These are phyloP conservation scores for Oscheius sp. DNA, from an alignment of 2,888 invertebrate genomes.

Conservation along the genomic window DNA sequence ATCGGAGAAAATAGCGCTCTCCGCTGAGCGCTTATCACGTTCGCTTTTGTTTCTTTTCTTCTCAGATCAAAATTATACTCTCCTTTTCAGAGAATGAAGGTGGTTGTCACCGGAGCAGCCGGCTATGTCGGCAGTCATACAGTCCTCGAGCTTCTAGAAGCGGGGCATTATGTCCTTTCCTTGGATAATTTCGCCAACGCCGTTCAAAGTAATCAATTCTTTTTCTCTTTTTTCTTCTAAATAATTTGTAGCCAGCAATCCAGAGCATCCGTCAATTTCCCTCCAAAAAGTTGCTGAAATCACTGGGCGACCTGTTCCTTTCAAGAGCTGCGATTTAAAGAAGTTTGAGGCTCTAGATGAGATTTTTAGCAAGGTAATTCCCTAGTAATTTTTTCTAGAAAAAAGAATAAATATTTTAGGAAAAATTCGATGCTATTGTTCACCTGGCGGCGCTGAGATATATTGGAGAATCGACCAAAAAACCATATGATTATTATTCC, in stretches of 20 bases:
- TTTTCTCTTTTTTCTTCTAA: background rate
- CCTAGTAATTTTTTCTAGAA: background rate
- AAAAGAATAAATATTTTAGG: background rate
- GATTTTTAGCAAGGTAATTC: constrained; percentile 52
- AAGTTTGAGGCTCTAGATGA: constrained; percentile 52
- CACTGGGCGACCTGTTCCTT: constrained; percentile 77
- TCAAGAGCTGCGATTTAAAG: constrained; percentile 58
- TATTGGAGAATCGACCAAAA: constrained; percentile 92
- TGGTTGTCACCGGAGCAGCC: constrained; percentile 93
- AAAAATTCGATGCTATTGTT: constrained; percentile 85
- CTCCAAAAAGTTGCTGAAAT: constrained; percentile 82
- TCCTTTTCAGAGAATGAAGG: no score
- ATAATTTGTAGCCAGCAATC: constrained; percentile 32
- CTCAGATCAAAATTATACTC: no score
- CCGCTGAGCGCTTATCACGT: no score
- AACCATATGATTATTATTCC: constrained; percentile 89
- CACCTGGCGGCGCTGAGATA: constrained; percentile 96
- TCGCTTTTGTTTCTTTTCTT: no score
- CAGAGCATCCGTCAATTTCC: no score
- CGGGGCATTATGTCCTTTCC: constrained; percentile 85
- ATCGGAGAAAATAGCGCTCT: no score
- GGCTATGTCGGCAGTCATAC: constrained; percentile 96
- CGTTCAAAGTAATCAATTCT: constrained; percentile 75
- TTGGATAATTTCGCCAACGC: constrained; percentile 92
- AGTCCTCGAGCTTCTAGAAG: constrained; percentile 85